Percentiles rank a stretch among this genome's conserved stretches.
These are phyloP conservation scores for Micropoecilia bifurca DNA, from an alignment of 2,797 vertebrate species.

Conservation along the genomic window DNA sequence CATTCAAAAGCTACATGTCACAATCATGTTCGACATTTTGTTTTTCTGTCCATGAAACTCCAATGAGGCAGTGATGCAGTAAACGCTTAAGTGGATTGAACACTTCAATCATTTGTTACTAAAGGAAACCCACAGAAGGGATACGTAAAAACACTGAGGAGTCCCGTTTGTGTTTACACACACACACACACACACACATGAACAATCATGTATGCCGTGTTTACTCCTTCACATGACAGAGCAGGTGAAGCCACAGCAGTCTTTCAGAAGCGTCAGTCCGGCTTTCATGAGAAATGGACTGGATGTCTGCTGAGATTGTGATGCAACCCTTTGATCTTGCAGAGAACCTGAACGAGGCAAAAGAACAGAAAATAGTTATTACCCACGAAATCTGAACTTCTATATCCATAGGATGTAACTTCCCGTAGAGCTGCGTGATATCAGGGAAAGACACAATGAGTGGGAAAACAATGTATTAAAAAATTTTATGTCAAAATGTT, in stretches of 20 bases:
- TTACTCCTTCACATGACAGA: slow-evolving; percentile 84
- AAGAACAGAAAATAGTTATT: background rate
- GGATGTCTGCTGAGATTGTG: slow-evolving; percentile 81
- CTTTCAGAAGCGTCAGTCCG: slow-evolving; percentile 85
- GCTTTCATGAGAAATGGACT: slow-evolving; percentile 83
- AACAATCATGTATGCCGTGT: too few species aligned
- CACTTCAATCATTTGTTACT: background rate
- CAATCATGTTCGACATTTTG: background rate
- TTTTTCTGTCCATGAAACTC: background rate
- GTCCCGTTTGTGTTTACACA: background rate
- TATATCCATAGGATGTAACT: background rate
- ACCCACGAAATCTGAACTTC: background rate
- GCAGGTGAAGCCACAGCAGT: slow-evolving; percentile 91
- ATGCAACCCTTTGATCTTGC: slow-evolving; percentile 74
- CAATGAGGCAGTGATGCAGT: background rate
- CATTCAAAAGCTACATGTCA: background rate
- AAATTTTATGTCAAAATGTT: background rate
- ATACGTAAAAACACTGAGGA: background rate
- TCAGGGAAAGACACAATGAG: background rate
- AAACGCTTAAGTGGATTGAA: background rate
- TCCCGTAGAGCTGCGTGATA: background rate
- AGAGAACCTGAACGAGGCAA: slow-evolving; percentile 65
- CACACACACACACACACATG: background rate
- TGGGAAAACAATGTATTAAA: background rate
- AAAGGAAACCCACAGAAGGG: background rate